These are phyloP conservation scores for Paramormyrops kingsleyae DNA, from an alignment of 2,113 vertebrate species.

Conservation along the genomic window DNA sequence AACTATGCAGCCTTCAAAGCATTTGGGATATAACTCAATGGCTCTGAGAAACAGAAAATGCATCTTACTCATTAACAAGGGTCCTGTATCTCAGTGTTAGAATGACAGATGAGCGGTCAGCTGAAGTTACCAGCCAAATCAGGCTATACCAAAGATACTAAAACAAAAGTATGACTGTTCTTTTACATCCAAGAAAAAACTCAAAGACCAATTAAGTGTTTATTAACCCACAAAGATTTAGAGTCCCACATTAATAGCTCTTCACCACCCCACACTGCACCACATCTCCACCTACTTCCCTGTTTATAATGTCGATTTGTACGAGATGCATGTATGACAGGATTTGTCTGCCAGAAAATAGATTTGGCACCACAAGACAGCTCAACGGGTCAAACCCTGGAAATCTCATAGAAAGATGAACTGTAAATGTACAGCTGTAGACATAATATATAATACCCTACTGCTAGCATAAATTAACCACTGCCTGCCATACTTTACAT, in stretches of 20 bases:
- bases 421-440: not conserved
- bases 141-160: not conserved
- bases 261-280: not conserved
- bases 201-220: not conserved
- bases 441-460: not conserved
- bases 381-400: not conserved
- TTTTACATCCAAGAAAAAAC: not conserved
- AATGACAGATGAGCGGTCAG: no score
- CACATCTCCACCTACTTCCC: not conserved
- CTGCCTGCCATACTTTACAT: not conserved
- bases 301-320: not conserved
- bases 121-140: not conserved
- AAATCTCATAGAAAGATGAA: not conserved
- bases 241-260: not conserved
- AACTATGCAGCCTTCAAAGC: slow-evolving; percentile 38
- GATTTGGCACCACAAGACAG: not conserved
- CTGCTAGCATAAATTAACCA: not conserved
- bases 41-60: slow-evolving; percentile 26
- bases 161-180: not conserved
- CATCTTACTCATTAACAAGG: not conserved
- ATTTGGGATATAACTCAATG: slow-evolving; percentile 40
- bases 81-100: not conserved
- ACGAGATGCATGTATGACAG: not conserved
- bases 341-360: not conserved
- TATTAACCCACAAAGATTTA: not conserved